Conservation (phyloP, 1,140 invertebrate species). For the Neuroterus valhalla region DNA sequence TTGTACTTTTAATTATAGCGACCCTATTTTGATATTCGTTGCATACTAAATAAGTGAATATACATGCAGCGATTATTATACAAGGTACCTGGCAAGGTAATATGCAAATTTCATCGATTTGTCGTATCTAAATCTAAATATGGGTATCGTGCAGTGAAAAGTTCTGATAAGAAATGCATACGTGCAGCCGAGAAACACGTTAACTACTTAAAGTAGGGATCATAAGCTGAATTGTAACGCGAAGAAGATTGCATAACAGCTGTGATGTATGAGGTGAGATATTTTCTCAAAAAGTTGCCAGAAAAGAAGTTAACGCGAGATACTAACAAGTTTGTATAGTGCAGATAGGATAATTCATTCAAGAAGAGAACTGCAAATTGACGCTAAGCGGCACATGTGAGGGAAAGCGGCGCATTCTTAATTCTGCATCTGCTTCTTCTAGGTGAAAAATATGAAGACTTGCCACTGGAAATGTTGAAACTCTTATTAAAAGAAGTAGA, state of each 20-base stretch:
- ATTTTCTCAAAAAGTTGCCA: background rate
- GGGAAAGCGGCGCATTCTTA: too few species aligned
- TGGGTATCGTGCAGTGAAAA: slow-evolving; percentile 30
- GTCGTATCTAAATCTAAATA: slow-evolving; percentile 29
- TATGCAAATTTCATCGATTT: slow-evolving; percentile 31
- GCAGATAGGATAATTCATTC: too few species aligned
- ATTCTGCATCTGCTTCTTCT: too few species aligned
- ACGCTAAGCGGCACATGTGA: too few species aligned
- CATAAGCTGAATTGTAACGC: slow-evolving; percentile 20
- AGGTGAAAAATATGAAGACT: too few species aligned
- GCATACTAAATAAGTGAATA: slow-evolving; percentile 17
- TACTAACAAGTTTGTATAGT: too few species aligned
- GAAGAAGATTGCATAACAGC: background rate
- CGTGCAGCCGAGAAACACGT: slow-evolving; percentile 23
- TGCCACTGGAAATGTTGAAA: too few species aligned
- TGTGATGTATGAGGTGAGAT: background rate
- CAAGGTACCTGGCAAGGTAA: slow-evolving; percentile 24
- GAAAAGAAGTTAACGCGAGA: background rate
- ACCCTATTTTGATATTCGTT: slow-evolving; percentile 25
- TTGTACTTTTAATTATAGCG: slow-evolving; percentile 25
- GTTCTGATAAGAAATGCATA: slow-evolving; percentile 26
- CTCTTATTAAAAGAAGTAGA: too few species aligned
- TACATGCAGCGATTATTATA: slow-evolving; percentile 24
- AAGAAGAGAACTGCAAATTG: too few species aligned
- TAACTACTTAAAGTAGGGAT: slow-evolving; percentile 18